Evolutionary conservation across 2,797 vertebrate species (phyloP), one percentile per base, ranked within the genome.

Genomic region (Neomorphus geoffroyi): DNA sequence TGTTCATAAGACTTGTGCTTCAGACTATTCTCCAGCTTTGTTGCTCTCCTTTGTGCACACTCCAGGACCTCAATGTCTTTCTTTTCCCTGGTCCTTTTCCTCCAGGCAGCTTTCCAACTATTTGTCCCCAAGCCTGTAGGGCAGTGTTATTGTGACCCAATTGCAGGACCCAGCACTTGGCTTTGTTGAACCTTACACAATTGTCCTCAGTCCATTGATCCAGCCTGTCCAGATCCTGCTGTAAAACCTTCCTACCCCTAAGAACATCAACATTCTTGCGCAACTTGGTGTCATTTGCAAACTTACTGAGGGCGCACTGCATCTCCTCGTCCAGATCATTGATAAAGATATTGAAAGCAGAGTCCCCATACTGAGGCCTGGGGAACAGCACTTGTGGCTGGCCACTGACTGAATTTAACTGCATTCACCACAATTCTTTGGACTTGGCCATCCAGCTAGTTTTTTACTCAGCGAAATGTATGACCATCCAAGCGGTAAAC

Each of bases 201-300:
- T 4, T 61, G 46, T 2, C 15, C 48, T 39, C 0, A 1, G 16
- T 11, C n/a, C 27, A 24, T n/a, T 0, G 1, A 46, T n/a, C 13
- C 57, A 79, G 12, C 7, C 26, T 37, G 46, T 39, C 48, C 48
- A 78, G n/a, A 9, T n/a, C 19, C 19, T 10, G 45, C 15, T 28
- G 41, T 43, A 43, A 41, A 43, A 37, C 45, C 23, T 24, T 24
- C 18, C 13, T 46, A 26, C 24, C 14, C 33, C 30, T 30, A 1
- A 48, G 57, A 9, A 22, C 41, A 18, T 30, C 24, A 48, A 26
- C 13, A 6, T 13, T 11, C 19, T 24, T 0, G 0, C 11, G 4
- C 9, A 48, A 2, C 6, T 33, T 35, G 16, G 21, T 23, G 13
- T 48, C 2, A 0, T 23, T 35, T 57, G 50, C 6, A 32, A 23